phyloP scores from a whole-genome alignment of 1,140 invertebrate genomes.

The Ylistrum balloti region DNA sequence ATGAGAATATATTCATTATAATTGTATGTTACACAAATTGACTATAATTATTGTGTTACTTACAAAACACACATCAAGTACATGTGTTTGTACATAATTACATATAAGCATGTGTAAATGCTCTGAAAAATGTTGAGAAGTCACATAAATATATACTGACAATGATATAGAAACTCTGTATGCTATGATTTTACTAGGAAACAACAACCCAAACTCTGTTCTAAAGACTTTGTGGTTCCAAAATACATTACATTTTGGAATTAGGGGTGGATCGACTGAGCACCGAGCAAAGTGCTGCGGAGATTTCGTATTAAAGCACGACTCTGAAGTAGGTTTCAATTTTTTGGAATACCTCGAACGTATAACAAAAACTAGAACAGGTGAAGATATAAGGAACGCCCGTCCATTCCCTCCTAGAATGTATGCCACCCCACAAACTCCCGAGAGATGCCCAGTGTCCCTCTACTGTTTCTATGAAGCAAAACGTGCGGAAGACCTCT shows the following conservation, averaged over 20 bases:
- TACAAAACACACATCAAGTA: no score
- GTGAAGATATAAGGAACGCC: slow-evolving; percentile 23
- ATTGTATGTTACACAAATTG: no score
- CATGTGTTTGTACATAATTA: no score
- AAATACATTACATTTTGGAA: slow-evolving; percentile 48
- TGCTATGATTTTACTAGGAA: not conserved
- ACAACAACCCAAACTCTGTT: not conserved
- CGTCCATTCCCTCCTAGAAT: slow-evolving; percentile 41
- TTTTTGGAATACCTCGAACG: not conserved
- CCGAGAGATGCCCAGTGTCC: not conserved
- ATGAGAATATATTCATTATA: no score
- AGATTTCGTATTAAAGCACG: not conserved
- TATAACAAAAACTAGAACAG: slow-evolving; percentile 19
- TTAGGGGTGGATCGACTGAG: slow-evolving; percentile 44
- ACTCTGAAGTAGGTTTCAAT: not conserved
- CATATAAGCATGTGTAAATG: no score
- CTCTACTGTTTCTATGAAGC: not conserved
- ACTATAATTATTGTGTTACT: no score
- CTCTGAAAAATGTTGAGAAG: no score
- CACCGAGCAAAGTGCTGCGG: slow-evolving; percentile 12
- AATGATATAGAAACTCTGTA: not conserved
- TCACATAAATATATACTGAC: no score
- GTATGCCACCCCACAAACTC: not conserved
- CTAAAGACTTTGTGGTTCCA: slow-evolving; percentile 43
- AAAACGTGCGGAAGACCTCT: not conserved